Conservation (phyloP, 2,888 invertebrate genomes). For the Temnothorax unifasciatus region DNA sequence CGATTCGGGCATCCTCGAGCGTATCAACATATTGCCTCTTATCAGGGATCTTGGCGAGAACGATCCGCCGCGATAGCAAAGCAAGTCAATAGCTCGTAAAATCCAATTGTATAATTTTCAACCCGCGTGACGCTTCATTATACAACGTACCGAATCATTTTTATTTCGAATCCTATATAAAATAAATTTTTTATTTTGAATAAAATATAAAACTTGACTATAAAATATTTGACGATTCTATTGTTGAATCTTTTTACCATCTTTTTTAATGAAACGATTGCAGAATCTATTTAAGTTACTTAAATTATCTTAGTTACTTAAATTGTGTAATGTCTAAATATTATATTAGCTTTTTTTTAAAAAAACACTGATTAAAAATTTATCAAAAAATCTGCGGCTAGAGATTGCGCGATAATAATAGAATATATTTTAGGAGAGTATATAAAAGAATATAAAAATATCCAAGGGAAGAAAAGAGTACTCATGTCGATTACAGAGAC, state of each 20-base stretch:
- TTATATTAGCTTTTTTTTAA: background rate
- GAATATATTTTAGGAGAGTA: background rate
- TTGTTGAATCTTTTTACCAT: background rate
- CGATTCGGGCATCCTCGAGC: constrained; percentile 61
- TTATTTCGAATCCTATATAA: background rate
- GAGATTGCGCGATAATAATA: background rate
- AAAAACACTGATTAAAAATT: background rate
- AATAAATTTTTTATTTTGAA: constrained; percentile 2
- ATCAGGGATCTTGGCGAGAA: constrained; percentile 32
- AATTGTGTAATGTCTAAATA: background rate
- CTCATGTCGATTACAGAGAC: constrained; percentile 7
- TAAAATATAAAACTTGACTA: background rate
- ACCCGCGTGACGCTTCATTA: background rate
- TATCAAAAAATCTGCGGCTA: background rate
- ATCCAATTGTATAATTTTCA: background rate
- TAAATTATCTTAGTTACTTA: background rate
- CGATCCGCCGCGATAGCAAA: constrained; percentile 7
- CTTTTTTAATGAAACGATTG: background rate
- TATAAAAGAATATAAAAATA: constrained; percentile 23
- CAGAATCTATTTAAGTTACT: background rate
- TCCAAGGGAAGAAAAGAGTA: constrained; percentile 9
- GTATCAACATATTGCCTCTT: constrained; percentile 40
- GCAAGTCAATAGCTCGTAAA: background rate
- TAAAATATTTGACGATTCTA: background rate
- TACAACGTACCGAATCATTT: background rate